Evolutionary conservation across 2,888 invertebrate species (phyloP).

Genomic region (Hemaris fuciformis): DNA sequence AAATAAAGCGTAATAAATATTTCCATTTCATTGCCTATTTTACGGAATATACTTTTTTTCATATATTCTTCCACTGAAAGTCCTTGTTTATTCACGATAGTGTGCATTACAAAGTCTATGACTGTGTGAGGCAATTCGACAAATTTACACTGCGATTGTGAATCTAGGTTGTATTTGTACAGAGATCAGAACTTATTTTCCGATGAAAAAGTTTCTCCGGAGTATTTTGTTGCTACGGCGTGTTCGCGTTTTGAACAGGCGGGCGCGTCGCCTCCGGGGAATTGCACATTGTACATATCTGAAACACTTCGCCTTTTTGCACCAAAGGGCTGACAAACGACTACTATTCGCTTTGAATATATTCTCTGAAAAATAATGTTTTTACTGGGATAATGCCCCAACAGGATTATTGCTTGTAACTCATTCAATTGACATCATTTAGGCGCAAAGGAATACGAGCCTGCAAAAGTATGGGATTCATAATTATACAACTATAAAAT

Average conservation of each 20-base stretch:
- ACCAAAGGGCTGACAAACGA: too few relatives aligned
- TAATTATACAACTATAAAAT: too few relatives aligned
- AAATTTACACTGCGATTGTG: background rate
- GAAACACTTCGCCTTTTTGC: background rate
- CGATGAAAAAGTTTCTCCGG: background rate
- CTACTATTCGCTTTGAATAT: too few relatives aligned
- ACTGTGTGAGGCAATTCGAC: background rate
- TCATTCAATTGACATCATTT: too few relatives aligned
- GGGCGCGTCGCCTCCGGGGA: background rate
- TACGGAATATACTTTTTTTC: background rate
- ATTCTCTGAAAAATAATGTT: too few relatives aligned
- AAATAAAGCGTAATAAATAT: too few relatives aligned
- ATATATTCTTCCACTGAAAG: background rate
- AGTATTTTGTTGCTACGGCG: background rate
- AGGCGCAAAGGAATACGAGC: too few relatives aligned
- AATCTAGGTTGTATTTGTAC: constrained; percentile 3
- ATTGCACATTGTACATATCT: background rate
- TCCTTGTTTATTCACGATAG: background rate
- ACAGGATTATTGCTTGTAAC: too few relatives aligned
- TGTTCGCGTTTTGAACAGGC: too few relatives aligned
- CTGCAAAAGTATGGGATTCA: too few relatives aligned
- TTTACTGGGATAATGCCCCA: too few relatives aligned
- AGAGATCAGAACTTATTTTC: constrained; percentile 3
- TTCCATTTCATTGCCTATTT: too few relatives aligned
- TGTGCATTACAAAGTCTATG: background rate